phyloP scores from a whole-genome alignment of 2,113 vertebrate genomes.

The Fregata magnificens region DNA sequence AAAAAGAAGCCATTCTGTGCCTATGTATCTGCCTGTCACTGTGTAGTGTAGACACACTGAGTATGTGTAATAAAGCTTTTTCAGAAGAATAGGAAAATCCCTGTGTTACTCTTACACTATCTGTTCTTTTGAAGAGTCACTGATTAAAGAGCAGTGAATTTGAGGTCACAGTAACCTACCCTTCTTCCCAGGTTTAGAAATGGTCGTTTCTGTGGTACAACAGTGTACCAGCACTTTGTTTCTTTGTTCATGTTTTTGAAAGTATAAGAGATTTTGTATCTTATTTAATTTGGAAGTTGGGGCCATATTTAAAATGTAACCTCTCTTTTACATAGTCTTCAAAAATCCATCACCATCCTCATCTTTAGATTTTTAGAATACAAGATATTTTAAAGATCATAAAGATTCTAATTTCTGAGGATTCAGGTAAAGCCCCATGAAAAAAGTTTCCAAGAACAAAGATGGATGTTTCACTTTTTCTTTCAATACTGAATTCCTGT shows the following conservation, averaged over 20 bases:
- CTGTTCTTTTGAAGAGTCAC: background rate
- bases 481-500: background rate
- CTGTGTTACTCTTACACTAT: background rate
- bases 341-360: background rate
- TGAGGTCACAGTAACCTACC: background rate
- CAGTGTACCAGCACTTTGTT: background rate
- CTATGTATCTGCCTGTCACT: background rate
- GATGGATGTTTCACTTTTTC: background rate
- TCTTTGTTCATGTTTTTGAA: background rate
- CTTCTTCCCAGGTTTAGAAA: background rate
- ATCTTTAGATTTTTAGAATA: background rate
- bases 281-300: background rate
- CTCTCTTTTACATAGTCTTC: background rate
- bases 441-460: background rate
- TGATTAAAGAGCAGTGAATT: background rate
- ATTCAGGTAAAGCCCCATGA: background rate
- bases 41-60: background rate
- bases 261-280: background rate
- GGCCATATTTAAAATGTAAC: background rate
- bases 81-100: background rate
- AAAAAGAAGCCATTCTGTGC: background rate
- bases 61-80: background rate
- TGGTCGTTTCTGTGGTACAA: background rate
- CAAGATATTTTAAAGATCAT: background rate
- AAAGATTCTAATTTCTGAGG: background rate